Conservation (phyloP, 2,797 vertebrate species). For the Oreonectes daqikongensis region DNA sequence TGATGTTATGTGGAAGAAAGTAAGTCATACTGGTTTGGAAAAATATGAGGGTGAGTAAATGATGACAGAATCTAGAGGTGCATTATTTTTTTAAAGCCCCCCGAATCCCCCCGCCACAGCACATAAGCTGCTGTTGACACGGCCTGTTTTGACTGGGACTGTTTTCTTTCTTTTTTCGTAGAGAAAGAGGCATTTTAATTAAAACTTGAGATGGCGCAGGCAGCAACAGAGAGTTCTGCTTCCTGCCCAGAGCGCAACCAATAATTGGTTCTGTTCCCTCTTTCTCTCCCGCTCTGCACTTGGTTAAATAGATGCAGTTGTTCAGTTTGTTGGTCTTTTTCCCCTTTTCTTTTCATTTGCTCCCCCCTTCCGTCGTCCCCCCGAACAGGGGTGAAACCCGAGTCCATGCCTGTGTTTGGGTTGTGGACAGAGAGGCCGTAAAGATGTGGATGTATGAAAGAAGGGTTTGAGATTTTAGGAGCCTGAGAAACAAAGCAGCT, state of each 20-base stretch:
- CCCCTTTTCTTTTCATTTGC: constrained; percentile 16
- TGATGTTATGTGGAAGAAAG: not conserved
- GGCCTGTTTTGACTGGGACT: constrained; percentile 40
- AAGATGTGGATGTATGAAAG: constrained; percentile 55
- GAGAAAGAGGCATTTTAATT: constrained; percentile 64
- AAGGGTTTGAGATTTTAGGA: constrained; percentile 53
- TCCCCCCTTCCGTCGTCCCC: not conserved
- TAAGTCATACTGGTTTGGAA: constrained; percentile 1
- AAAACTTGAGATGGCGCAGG: constrained; percentile 59
- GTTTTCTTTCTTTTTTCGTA: constrained; percentile 39
- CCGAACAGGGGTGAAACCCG: constrained; percentile 64
- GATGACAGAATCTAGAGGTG: not conserved
- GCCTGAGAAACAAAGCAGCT: constrained; percentile 68
- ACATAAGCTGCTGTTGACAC: constrained; percentile 50
- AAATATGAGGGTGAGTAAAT: not conserved
- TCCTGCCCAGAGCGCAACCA: constrained; percentile 47
- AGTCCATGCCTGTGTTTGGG: constrained; percentile 59
- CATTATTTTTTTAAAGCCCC: constrained; percentile 5
- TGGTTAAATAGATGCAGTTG: constrained; percentile 72
- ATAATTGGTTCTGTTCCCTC: constrained; percentile 59
- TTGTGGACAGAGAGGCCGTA: constrained; percentile 59
- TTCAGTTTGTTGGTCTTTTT: constrained; percentile 57
- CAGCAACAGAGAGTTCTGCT: constrained; percentile 39
- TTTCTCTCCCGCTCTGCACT: constrained; percentile 41
- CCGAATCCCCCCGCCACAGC: constrained; percentile 24